Evolutionary conservation across 2,113 vertebrate species (phyloP), one percentile per base, ranked within the genome.

Genomic region (Phyllopteryx taeniolatus): DNA sequence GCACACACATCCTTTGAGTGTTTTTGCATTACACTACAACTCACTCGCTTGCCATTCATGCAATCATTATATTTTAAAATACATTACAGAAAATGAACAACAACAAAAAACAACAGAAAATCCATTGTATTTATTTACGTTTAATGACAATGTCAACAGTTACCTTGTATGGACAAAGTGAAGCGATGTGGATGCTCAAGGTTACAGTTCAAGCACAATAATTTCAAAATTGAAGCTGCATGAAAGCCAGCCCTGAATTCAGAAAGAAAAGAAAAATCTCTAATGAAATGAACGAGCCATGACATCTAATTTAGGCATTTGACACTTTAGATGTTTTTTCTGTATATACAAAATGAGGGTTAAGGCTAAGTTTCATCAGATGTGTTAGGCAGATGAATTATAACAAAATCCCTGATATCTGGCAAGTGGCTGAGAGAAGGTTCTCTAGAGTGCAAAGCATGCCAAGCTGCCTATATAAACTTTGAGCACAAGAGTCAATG

Each of bases 401-500:
- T 90, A 90, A 89, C 77, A 77, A 91, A 87, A 91, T 93, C 93
- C 92, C 93, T 93, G 93, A 93, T 92, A 90, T 91, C 85, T 90
- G 89, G 90, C 85, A 85, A 89, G 91, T 85, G 89, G 90, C 87
- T 90, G 89, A 82, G 83, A 91, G 87, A 87, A 88, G 75, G 77
- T 83, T 87, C 79, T 81, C 79, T 79, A 84, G 88, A 90, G 89
- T 89, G 86, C 86, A 89, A 90, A 90, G 89, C 87, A 90, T 87
- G 90, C 87, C 73, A 88, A 90, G 83, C 85, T 89, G 88, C 89
- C 85, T 83, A 85, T 81, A 78, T 71, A 81, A 86, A 83, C 62
- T 39, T 31, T 57, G 70, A 84, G 76, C 85, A 82, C 77, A 73
- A 63, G 75, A 67, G 70, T 87, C 51, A 73, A 79, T 79, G 72